A percentile compares a stretch with the other conserved stretches of the same genome.
Conservation (phyloP, 2,797 vertebrate genomes). For the Oreochromis grahami region DNA sequence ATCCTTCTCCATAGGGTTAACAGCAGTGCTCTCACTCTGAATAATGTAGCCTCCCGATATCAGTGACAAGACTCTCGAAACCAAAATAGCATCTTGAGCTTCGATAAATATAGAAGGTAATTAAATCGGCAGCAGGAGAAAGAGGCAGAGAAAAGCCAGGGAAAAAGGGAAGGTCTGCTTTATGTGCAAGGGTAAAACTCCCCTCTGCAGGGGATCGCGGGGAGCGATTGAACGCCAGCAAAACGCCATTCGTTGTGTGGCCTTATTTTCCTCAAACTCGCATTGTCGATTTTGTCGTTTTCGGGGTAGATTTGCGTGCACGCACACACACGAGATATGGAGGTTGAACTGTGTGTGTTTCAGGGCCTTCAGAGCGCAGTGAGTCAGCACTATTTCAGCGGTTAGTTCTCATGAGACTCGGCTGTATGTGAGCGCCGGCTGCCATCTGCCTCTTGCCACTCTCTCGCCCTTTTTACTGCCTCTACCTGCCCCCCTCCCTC, state of each 20-base stretch:
- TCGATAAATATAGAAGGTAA: slow-evolving; percentile 80
- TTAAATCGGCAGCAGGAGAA: slow-evolving; percentile 70
- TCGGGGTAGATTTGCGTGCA: not conserved
- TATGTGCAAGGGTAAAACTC: slow-evolving; percentile 41
- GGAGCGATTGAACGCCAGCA: not conserved
- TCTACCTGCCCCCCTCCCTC: not conserved
- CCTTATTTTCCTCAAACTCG: not conserved
- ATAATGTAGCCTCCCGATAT: slow-evolving; percentile 74
- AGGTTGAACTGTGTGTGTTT: slow-evolving; percentile 22
- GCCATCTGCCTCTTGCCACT: slow-evolving; percentile 46
- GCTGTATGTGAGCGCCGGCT: slow-evolving; percentile 19
- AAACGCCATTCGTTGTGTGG: not conserved
- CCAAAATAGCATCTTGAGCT: slow-evolving; percentile 76
- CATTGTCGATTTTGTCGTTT: not conserved
- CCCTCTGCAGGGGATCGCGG: slow-evolving; percentile 4
- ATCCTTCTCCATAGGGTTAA: slow-evolving; percentile 46
- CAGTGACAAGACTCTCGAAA: slow-evolving; percentile 73
- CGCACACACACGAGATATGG: not conserved
- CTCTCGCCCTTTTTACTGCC: not conserved
- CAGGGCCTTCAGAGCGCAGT: slow-evolving; percentile 51
- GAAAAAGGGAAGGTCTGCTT: slow-evolving; percentile 57
- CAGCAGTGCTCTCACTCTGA: slow-evolving; percentile 62
- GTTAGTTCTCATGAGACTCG: slow-evolving; percentile 45
- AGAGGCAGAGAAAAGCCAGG: slow-evolving; percentile 57
- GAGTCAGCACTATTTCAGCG: slow-evolving; percentile 73